phyloP scores from a whole-genome alignment of 2,113 vertebrate species.

The Mobula birostris region DNA sequence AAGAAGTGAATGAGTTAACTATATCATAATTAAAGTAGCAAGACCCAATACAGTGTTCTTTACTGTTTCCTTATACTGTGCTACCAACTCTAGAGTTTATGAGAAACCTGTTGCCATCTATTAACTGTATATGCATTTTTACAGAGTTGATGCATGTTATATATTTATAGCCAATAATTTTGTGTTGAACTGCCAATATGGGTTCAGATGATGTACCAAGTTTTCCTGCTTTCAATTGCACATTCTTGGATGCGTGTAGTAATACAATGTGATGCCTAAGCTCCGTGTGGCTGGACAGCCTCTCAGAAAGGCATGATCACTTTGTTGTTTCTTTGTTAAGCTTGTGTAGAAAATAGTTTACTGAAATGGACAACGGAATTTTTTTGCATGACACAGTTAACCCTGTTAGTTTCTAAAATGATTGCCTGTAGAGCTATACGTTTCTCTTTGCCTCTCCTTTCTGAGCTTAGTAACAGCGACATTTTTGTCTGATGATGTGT shows the following conservation, averaged over 20 bases:
- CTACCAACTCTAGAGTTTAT: slow-evolving; percentile 15
- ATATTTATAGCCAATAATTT: slow-evolving; percentile 36
- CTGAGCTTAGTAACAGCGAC: slow-evolving; percentile 27
- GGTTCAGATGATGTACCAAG: slow-evolving; percentile 35
- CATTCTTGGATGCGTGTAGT: slow-evolving; percentile 30
- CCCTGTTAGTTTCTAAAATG: slow-evolving; percentile 18
- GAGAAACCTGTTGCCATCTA: slow-evolving; percentile 7
- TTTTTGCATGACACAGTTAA: slow-evolving; percentile 35
- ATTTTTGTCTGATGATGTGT: slow-evolving; percentile 35
- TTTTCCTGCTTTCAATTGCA: slow-evolving; percentile 35
- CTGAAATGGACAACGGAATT: slow-evolving; percentile 24
- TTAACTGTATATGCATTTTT: slow-evolving; percentile 37
- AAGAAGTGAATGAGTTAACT: slow-evolving; percentile 24
- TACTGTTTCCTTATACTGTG: slow-evolving; percentile 31
- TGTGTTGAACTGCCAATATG: slow-evolving; percentile 35
- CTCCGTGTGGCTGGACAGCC: neutral
- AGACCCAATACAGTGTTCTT: slow-evolving; percentile 15
- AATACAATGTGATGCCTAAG: slow-evolving; percentile 24
- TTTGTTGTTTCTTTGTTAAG: slow-evolving; percentile 33
- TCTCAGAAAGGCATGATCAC: slow-evolving; percentile 32
- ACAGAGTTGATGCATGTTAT: slow-evolving; percentile 34
- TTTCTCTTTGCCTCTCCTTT: slow-evolving; percentile 31
- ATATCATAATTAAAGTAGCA: slow-evolving; percentile 12
- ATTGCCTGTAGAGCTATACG: slow-evolving; percentile 26
- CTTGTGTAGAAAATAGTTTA: slow-evolving; percentile 34